A percentile compares a stretch with the other conserved stretches of the same genome.
phyloP scores from a whole-genome alignment of 92 coral and sea anemone genomes.

The Micromussa lordhowensis region DNA sequence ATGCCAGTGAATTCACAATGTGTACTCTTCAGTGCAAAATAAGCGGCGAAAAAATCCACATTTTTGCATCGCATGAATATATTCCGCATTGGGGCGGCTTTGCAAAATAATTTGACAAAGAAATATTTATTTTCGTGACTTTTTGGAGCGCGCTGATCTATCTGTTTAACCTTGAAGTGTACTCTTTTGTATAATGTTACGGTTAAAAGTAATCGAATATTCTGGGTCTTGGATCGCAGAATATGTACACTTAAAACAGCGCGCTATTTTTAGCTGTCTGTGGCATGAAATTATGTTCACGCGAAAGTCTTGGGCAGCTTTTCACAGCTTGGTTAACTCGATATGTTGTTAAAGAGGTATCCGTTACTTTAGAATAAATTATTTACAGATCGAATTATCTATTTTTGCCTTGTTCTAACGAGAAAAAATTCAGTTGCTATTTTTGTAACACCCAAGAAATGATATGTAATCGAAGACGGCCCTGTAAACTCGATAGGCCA shows the following conservation, averaged over 20 bases:
- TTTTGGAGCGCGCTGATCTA: slow-evolving; percentile 41
- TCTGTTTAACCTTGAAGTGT: slow-evolving; percentile 78
- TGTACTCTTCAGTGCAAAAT: not conserved
- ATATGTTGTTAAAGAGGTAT: slow-evolving; percentile 5
- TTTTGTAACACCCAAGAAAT: slow-evolving; percentile 30
- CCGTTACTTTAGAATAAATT: slow-evolving; percentile 41
- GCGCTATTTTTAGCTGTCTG: slow-evolving; percentile 42
- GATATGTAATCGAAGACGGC: slow-evolving; percentile 37
- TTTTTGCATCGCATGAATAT: not conserved
- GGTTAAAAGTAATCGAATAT: slow-evolving; percentile 63
- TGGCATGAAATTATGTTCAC: slow-evolving; percentile 38
- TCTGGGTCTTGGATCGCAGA: slow-evolving; percentile 38
- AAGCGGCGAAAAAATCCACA: not conserved
- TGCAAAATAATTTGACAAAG: slow-evolving; percentile 28
- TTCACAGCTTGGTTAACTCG: slow-evolving; percentile 4
- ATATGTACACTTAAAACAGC: slow-evolving; percentile 52
- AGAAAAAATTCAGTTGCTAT: slow-evolving; percentile 7
- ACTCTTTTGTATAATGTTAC: slow-evolving; percentile 82
- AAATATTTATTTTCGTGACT: slow-evolving; percentile 75
- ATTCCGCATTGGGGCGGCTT: not conserved
- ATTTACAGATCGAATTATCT: slow-evolving; percentile 5
- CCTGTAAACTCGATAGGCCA: slow-evolving; percentile 11
- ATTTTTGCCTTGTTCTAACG: not conserved
- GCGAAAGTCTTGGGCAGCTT: slow-evolving; percentile 28
- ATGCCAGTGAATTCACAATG: not conserved